Evolutionary conservation across 2,888 invertebrate species (phyloP).

Genomic region (Sminthurinus aureus): DNA sequence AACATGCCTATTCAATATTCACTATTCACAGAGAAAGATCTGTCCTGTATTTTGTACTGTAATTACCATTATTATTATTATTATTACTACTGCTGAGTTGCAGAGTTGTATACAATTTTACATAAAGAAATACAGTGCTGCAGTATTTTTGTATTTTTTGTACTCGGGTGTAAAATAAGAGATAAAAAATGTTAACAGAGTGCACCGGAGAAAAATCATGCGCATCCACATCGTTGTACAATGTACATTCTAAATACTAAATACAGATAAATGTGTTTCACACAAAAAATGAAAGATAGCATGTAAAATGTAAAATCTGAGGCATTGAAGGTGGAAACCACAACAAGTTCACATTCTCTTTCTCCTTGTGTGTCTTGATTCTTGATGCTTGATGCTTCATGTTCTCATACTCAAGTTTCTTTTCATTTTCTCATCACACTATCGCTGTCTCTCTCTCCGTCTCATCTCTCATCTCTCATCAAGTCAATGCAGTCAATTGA

Average conservation of each 20-base stretch:
- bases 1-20: too few species aligned
- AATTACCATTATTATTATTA: too few species aligned
- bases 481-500: constrained; percentile 25
- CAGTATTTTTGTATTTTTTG: not conserved
- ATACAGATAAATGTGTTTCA: not conserved
- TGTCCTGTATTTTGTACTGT: too few species aligned
- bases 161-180: not conserved
- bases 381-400: too few species aligned
- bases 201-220: constrained; percentile 30
- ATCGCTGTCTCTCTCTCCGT: not conserved
- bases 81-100: not conserved
- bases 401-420: not conserved
- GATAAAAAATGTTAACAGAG: constrained; percentile 15
- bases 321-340: not conserved
- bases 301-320: too few species aligned
- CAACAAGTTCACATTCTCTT: not conserved
- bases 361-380: not conserved
- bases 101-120: not conserved
- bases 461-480: constrained; percentile 4
- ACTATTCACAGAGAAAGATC: too few species aligned
- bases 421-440: not conserved
- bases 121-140: too few species aligned
- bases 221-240: constrained; percentile 2
- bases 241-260: not conserved
- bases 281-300: not conserved